Evolutionary conservation across 2,113 vertebrate species (phyloP).

Genomic region (Phalacrocorax brasilianus): DNA sequence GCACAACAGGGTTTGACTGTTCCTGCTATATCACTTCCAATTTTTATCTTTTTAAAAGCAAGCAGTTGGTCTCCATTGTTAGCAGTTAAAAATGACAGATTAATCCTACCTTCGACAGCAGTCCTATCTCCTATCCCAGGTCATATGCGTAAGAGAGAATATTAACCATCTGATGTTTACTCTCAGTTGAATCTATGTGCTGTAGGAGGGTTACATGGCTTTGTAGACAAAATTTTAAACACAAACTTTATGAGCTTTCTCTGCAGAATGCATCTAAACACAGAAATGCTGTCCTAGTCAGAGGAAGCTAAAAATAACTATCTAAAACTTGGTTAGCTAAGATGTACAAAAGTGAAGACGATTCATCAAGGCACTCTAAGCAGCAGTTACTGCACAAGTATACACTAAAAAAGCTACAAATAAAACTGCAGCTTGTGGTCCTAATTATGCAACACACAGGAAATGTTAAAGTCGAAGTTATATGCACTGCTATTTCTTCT

Average conservation of each 20-base stretch:
- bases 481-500: neutral
- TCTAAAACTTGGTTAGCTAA: neutral
- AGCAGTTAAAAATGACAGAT: neutral
- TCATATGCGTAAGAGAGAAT: neutral
- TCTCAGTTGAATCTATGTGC: neutral
- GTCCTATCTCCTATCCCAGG: neutral
- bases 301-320: neutral
- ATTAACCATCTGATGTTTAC: neutral
- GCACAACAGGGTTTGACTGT: neutral
- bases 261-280: neutral
- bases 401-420: neutral
- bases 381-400: neutral
- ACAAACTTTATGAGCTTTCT: neutral
- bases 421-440: neutral
- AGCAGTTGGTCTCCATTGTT: neutral
- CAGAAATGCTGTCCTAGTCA: neutral
- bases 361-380: neutral
- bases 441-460: neutral
- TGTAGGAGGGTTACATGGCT: neutral
- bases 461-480: neutral
- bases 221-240: neutral
- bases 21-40: neutral
- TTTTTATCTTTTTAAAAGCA: neutral
- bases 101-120: neutral
- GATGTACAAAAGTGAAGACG: rapidly evolving